A percentile compares a stretch with the other conserved stretches of the same genome.
phyloP scores from a whole-genome alignment of 2,797 vertebrate species.

The Poliocrania exsul region DNA sequence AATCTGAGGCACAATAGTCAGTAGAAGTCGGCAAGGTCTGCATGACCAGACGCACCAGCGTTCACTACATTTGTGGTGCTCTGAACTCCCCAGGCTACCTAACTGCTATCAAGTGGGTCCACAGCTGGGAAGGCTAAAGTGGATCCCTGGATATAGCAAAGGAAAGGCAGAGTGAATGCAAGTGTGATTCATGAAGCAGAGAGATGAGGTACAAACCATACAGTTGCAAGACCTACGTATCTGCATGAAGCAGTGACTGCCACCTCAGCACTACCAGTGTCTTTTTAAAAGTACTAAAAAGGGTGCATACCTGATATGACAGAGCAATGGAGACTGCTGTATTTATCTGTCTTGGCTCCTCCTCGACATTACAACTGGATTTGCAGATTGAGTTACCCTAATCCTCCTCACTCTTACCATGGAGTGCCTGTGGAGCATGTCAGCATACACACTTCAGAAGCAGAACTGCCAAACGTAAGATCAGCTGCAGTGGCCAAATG shows the following conservation, averaged over 20 bases:
- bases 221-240: neutral
- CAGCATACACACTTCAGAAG: neutral
- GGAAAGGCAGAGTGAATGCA: neutral
- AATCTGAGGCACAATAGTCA: neutral
- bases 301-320: neutral
- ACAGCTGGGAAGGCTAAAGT: neutral
- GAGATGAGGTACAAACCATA: neutral
- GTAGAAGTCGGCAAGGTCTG: neutral
- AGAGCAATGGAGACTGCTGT: neutral
- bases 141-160: neutral
- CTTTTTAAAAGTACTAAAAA: neutral
- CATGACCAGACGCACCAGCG: rapidly evolving
- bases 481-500: neutral
- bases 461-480: neutral
- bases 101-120: neutral
- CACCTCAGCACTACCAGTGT: neutral
- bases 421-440: neutral
- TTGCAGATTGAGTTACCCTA: neutral
- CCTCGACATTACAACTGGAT: neutral
- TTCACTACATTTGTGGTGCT: neutral
- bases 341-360: neutral
- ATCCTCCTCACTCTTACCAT: neutral
- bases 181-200: neutral
- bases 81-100: neutral
- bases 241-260: neutral